phyloP scores from a whole-genome alignment of 1,140 invertebrate genomes.

The Leptopilina clavipes region DNA sequence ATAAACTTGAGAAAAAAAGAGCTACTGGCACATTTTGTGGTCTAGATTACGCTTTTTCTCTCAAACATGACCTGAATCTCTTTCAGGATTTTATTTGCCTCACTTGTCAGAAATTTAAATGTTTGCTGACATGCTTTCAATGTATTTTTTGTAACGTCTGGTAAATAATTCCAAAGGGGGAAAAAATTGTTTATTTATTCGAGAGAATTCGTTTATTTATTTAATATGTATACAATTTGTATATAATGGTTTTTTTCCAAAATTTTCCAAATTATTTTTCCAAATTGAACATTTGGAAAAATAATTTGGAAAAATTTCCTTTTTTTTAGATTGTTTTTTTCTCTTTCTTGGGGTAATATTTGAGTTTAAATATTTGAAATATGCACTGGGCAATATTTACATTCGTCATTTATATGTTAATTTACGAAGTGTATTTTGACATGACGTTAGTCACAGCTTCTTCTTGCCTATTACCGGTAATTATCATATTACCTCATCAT shows the following conservation, averaged over 20 bases:
- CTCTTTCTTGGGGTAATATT: not conserved
- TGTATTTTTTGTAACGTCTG: not conserved
- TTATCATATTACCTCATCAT: not conserved
- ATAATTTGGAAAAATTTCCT: not conserved
- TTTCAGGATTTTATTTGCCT: conserved; percentile 18
- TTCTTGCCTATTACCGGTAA: not conserved
- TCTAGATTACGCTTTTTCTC: not conserved
- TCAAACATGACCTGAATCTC: not conserved
- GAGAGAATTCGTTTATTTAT: too few species aligned
- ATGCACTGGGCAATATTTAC: conserved; percentile 7
- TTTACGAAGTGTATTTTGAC: not conserved
- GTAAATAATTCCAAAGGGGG: too few species aligned
- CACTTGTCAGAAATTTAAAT: conserved; percentile 17
- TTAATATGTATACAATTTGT: too few species aligned
- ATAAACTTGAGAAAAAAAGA: not conserved
- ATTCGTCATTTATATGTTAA: conserved; percentile 29
- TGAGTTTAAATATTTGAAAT: not conserved
- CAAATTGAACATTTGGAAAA: too few species aligned
- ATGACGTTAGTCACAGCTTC: conserved; percentile 12
- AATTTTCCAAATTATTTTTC: too few species aligned
- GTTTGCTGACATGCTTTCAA: conserved; percentile 7
- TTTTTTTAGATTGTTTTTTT: not conserved
- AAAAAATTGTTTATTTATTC: too few species aligned
- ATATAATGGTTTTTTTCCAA: too few species aligned
- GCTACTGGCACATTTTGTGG: conserved; percentile 3